Evolutionary conservation across 2,113 vertebrate genomes (phyloP), one percentile per base, ranked within the genome.

Genomic region (Channa argus): DNA sequence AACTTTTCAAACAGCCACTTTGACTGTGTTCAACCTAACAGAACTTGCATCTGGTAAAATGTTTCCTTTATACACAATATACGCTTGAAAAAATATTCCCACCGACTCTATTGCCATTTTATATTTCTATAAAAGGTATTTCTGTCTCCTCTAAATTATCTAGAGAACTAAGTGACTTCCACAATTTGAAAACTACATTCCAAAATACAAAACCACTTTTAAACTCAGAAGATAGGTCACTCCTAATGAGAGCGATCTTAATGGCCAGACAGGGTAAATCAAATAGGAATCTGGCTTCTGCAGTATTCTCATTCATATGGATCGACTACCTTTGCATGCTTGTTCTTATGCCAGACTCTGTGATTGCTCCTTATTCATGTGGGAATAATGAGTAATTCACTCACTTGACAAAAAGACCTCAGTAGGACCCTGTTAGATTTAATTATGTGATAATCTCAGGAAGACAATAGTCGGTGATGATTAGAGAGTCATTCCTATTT

Each of bases 341-440:
- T 87, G 76, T 74, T 66, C 69, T 82, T 80, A 65, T 72, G 62
- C 71, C 70, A 46, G 47, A 46, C 61, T 5, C 71, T 70, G 55
- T 84, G 81, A 81, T 85, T 91, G 63, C 12, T 43, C 38, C 62
- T 72, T 62, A 68, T 86, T 88, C 87, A 74, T 77, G 74, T 66
- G 65, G 85, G 83, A 85, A 89, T 89, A 91, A 92, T 91, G 84
- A 90, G 82, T 82, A 79, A 73, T 85, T 91, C 64, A 83, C 62
- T 85, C 78, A 77, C 84, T 89, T 79, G 60, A 83, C 75, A 87
- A 82, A 71, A 83, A 84, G 71, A 60, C 67, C 86, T 80, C 54
- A 49, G 63, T 61, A 77, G 66, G 75, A 84, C 74, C 63, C 56
- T 79, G 63, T 84, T 84, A 67, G 83, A 87, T 88, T 90, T 90